Evolutionary conservation across 2,113 vertebrate species (phyloP).

Genomic region (Passer montanus): DNA sequence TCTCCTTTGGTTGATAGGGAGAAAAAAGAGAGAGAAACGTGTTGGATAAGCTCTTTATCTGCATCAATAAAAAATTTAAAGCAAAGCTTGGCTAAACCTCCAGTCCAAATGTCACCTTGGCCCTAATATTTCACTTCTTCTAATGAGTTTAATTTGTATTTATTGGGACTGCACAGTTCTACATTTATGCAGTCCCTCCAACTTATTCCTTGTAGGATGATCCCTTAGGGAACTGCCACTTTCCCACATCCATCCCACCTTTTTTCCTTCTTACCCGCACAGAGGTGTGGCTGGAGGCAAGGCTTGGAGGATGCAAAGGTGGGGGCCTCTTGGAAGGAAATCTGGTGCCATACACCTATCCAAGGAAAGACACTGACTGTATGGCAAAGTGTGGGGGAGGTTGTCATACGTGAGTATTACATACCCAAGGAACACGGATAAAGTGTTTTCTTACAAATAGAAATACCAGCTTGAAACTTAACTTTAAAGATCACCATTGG

Average conservation of each 20-base stretch:
- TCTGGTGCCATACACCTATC: neutral
- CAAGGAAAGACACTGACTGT: neutral
- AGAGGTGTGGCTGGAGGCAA: neutral
- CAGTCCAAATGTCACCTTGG: slow-evolving; percentile 64
- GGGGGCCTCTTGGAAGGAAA: neutral
- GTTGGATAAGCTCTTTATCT: slow-evolving; percentile 49
- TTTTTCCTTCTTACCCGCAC: neutral
- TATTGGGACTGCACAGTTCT: slow-evolving; percentile 20
- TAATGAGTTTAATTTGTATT: slow-evolving; percentile 64
- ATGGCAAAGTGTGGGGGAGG: neutral
- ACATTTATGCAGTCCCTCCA: neutral
- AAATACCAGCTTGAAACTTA: neutral
- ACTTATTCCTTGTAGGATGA: slow-evolving; percentile 10
- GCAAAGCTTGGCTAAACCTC: slow-evolving; percentile 59
- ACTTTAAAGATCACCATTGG: neutral
- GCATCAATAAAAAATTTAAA: slow-evolving; percentile 68
- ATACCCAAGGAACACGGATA: neutral
- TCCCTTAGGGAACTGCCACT: neutral
- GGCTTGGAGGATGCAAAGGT: neutral
- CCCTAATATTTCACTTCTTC: slow-evolving; percentile 61
- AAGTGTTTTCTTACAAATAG: neutral
- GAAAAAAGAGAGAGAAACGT: neutral
- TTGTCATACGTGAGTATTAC: neutral
- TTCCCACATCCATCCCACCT: neutral
- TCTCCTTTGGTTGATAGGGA: neutral